Evolutionary conservation across 1,140 invertebrate genomes (phyloP), one percentile per base, ranked within the genome.

Genomic region (Cydia pomonella): DNA sequence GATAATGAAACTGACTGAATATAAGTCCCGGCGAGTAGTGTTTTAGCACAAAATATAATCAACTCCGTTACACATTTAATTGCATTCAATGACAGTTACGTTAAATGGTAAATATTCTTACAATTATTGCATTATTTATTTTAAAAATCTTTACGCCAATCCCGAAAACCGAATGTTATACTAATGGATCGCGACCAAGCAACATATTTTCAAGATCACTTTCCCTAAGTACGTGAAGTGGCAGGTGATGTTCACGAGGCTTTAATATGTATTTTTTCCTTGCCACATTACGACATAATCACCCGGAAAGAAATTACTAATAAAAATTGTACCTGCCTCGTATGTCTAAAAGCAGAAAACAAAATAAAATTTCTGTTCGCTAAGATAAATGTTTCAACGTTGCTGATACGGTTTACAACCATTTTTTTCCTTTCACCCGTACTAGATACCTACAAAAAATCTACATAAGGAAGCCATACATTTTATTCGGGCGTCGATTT

Each of bases 401-500:
- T 13, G 16, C 16, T 76, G 71, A 77, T 72, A 69, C 66, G 79
- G 77, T 83, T 80, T 85, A 84, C 77, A 74, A 73, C 73, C 75
- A 74, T 83, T 85, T 80, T 83, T 85, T 84, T 80, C 82, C 79
- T 84, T 83, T 82, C 76, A 74, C 77, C 75, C 75, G 74, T 75
- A 76, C 77, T 72, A 81, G 79, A 77, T 69, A 69, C 64, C 76
- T 77, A 81, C 74, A 23, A 53, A 63, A 89, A 90, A 88, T 86
- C 87, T 85, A 82, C 76, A 79, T 80, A 81, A 84, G 84, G 84
- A 85, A 87, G 86, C 87, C 85, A 86, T 92, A 89, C 90, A 89
- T 92, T 91, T 91, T 91, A 91, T 88, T 84, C 83, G 82, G 82
- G 87, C 85, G 86, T 91, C 89, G 90, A 92, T 92, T 91, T 92